Evolutionary conservation across 2,797 vertebrate species (phyloP), one percentile per base, ranked within the genome.

Genomic region (Gallinago solitaria): DNA sequence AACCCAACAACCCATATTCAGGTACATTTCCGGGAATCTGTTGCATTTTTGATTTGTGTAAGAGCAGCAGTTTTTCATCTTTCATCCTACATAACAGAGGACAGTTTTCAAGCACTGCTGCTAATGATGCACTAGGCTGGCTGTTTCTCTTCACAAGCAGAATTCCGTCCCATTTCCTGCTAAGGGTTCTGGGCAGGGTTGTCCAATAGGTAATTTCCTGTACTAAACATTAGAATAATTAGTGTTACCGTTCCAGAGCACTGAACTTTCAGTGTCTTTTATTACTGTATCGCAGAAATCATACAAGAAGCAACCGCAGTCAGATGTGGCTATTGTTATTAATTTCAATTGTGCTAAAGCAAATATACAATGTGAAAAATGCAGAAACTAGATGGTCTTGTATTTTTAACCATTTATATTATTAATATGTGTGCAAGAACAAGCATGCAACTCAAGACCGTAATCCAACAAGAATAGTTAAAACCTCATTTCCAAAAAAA

Each of bases 251-350:
- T 93, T 95, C 56, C 77, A 95, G 70, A 93, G 94, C 86, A 47
- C 64, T 65, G 80, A 88, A 91, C 59, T 95, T 88, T 11, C 56
- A 45, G 20, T 60, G 18, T 95, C 86, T 94, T 79, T 74, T 93
- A 64, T 92, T 90, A 77, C 37, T 37, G 41, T 71, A 84, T 79
- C 5, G 11, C 70, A 87, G 77, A 90, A 94, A 82, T 73, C 23
- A 5, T 78, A 28, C n/a, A 50, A 96, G 39, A 91, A 83, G 64
- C 32, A 82, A 45, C 53, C 5, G 4, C 41, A 70, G 43, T 80
- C 60, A 78, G 68, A 69, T 56, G n/a, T 0, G 0, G n/a, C 56
- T 75, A 51, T 79, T 85, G 81, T 90, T 92, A 67, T 12, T 89
- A 70, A 87, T 74, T 95, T 64, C 77, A 53, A 0, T 48, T 68